Evolutionary conservation across 2,888 invertebrate species (phyloP).

Genomic region (Byasa hedistus): DNA sequence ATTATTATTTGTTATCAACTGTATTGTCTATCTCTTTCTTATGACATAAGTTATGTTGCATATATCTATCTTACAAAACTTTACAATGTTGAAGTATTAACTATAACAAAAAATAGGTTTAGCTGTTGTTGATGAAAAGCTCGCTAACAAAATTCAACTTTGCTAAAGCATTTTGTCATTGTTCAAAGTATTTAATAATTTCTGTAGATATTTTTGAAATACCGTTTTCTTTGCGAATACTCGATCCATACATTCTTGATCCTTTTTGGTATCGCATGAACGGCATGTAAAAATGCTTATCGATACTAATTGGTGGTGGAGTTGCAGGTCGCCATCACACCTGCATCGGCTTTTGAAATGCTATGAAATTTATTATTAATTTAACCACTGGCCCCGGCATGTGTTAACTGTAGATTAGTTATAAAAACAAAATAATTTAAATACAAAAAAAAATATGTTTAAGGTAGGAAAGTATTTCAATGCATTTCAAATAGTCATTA

Average conservation of each 20-base stretch:
- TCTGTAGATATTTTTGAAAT: neutral
- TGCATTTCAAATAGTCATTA: slow-evolving; percentile 21
- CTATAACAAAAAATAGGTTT: too few species aligned
- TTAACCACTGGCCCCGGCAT: neutral
- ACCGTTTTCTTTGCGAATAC: neutral
- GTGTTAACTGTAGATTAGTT: neutral
- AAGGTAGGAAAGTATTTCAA: slow-evolving; percentile 10
- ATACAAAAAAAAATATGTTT: neutral
- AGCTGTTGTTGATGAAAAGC: too few species aligned
- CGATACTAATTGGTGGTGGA: slow-evolving; percentile 23
- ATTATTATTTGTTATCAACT: too few species aligned
- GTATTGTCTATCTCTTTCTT: too few species aligned
- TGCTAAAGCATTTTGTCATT: too few species aligned
- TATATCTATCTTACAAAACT: too few species aligned
- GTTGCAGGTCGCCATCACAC: neutral
- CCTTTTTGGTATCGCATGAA: slow-evolving; percentile 16
- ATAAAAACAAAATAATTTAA: neutral
- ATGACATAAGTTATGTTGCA: too few species aligned
- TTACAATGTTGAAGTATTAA: too few species aligned
- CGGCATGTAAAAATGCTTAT: slow-evolving; percentile 10
- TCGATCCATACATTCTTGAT: neutral
- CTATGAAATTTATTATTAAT: slow-evolving; percentile 21
- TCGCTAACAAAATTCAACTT: too few species aligned
- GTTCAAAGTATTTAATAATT: too few species aligned
- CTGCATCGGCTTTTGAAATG: slow-evolving; percentile 25